Conservation (phyloP, 2,888 invertebrate species). For the Osmoderma eremita region DNA sequence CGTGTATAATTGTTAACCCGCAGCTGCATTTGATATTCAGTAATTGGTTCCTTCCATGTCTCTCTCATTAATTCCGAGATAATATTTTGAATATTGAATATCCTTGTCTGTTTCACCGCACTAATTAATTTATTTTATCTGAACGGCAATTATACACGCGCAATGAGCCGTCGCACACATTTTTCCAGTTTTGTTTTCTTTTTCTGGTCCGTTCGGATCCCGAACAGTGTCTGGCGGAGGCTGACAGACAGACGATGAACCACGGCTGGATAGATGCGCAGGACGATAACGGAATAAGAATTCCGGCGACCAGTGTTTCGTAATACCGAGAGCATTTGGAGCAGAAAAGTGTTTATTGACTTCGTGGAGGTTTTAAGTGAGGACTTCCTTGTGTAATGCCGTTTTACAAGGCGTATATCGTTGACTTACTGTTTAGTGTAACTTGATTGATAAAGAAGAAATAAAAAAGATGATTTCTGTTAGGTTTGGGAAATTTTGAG, state of each 20-base stretch:
- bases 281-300: slow-evolving; percentile 3
- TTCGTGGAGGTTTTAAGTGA: too few species aligned
- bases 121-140: slow-evolving; percentile 37
- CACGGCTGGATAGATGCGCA: neutral
- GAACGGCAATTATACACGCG: slow-evolving; percentile 32
- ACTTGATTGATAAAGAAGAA: too few species aligned
- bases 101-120: slow-evolving; percentile 34
- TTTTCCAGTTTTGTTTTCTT: slow-evolving; percentile 29
- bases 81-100: slow-evolving; percentile 33
- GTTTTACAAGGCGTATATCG: too few species aligned
- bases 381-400: too few species aligned
- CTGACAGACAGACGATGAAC: slow-evolving; percentile 15
- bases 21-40: slow-evolving; percentile 35
- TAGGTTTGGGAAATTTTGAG: too few species aligned
- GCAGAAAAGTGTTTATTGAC: too few species aligned
- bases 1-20: slow-evolving; percentile 31
- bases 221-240: slow-evolving; percentile 4
- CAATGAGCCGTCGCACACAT: slow-evolving; percentile 33
- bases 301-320: neutral
- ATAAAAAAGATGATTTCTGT: too few species aligned
- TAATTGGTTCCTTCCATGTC: slow-evolving; percentile 30
- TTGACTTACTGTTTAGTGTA: too few species aligned
- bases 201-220: neutral
- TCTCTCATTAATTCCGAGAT: slow-evolving; percentile 34
- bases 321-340: too few species aligned